Evolutionary conservation across 2,797 vertebrate species (phyloP).

Genomic region (Geotria australis): DNA sequence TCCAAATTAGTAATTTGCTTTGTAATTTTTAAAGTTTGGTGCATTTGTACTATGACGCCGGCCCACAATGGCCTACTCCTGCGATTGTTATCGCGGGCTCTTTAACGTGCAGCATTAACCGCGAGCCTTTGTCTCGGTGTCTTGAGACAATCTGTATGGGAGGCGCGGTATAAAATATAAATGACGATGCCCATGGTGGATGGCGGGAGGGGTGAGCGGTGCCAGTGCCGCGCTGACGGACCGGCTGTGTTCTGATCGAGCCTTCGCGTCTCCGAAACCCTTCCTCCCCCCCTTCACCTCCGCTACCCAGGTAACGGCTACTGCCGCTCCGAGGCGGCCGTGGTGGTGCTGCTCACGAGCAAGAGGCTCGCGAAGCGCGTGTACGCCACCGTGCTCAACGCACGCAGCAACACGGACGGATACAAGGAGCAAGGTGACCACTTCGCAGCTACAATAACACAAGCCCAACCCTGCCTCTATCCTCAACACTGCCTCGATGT

Average conservation of each 20-base stretch:
- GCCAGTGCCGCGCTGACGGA: not conserved
- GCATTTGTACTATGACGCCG: no score
- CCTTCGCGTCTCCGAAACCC: not conserved
- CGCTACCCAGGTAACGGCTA: slow-evolving; percentile 40
- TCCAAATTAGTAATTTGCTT: no score
- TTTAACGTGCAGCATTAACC: no score
- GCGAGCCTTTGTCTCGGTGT: no score
- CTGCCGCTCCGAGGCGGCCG: slow-evolving; percentile 61
- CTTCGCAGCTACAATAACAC: not conserved
- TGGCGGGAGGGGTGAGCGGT: not conserved
- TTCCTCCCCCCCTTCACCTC: not conserved
- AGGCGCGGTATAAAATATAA: no score
- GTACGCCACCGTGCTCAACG: slow-evolving; percentile 62
- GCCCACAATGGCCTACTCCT: no score
- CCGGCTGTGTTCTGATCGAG: not conserved
- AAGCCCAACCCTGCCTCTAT: no score
- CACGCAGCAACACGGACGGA: slow-evolving; percentile 73
- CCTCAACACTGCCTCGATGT: no score
- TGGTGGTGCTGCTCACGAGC: slow-evolving; percentile 40
- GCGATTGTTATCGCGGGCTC: no score
- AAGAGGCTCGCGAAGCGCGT: slow-evolving; percentile 40
- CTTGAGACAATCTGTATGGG: no score
- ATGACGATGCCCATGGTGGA: no score
- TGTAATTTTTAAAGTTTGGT: no score
- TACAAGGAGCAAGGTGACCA: slow-evolving; percentile 66